These are phyloP conservation scores for Ovis aries DNA, from an alignment of 2,113 vertebrate genomes.

Conservation along the genomic window DNA sequence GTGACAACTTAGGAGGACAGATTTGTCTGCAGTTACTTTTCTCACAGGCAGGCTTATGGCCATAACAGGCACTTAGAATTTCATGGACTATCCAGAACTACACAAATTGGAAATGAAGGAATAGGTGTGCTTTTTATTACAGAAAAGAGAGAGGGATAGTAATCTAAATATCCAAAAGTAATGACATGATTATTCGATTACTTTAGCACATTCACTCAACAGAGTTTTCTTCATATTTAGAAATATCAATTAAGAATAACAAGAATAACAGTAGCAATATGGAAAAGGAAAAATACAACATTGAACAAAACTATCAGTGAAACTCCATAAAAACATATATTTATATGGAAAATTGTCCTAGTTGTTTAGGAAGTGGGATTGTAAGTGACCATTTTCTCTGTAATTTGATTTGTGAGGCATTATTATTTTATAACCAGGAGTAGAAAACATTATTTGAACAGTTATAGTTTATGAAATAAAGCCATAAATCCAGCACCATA, in stretches of 20 bases:
- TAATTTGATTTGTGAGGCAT: constrained; percentile 1
- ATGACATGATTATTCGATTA: not conserved
- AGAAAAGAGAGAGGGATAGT: not conserved
- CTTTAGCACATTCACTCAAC: not conserved
- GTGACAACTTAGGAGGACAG: not conserved
- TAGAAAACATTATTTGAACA: constrained; percentile 46
- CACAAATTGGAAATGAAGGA: not conserved
- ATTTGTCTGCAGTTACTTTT: not conserved
- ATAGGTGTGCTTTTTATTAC: not conserved
- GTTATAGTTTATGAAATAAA: constrained; percentile 16
- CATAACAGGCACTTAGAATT: not conserved
- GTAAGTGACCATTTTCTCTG: not conserved
- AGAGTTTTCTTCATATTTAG: not conserved
- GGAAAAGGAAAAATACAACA: not conserved
- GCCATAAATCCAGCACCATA: not conserved
- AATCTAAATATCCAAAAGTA: not conserved
- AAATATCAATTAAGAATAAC: not conserved
- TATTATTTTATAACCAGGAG: constrained; percentile 19
- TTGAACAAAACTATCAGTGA: not conserved
- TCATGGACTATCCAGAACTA: not conserved
- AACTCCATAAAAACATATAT: not conserved
- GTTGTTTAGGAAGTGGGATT: not conserved
- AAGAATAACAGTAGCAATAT: not conserved
- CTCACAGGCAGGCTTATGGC: not conserved
- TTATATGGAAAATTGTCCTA: not conserved